Evolutionary conservation across 92 coral and sea anemone species (phyloP).

Genomic region (Phenganax subtilis): DNA sequence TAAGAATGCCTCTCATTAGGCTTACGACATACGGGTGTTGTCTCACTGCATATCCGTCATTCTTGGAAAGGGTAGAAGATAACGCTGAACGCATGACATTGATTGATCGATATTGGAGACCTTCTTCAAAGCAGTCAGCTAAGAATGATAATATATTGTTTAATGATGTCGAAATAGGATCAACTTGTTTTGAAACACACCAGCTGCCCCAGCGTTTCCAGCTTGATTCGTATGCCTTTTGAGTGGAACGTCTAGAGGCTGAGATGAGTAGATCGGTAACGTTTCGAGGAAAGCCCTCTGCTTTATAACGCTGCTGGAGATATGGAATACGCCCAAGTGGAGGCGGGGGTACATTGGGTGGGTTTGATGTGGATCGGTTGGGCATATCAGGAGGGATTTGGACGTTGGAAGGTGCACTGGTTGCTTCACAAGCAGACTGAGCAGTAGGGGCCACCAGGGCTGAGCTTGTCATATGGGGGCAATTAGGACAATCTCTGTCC

Average conservation of each 20-base stretch:
- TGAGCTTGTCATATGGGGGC: slow-evolving; percentile 46
- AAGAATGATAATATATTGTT: slow-evolving; percentile 21
- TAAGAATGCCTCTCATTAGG: slow-evolving; percentile 32
- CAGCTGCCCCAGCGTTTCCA: slow-evolving; percentile 47
- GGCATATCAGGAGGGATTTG: slow-evolving; percentile 16
- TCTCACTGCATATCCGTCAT: slow-evolving; percentile 14
- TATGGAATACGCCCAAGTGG: slow-evolving; percentile 39
- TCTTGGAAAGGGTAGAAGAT: slow-evolving; percentile 23
- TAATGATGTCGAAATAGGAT: slow-evolving; percentile 49
- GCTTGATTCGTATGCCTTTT: slow-evolving; percentile 45
- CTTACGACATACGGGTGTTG: slow-evolving; percentile 20
- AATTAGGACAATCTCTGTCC: slow-evolving; percentile 29
- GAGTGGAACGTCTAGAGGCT: slow-evolving; percentile 56
- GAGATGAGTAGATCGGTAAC: slow-evolving; percentile 40
- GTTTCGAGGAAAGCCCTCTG: slow-evolving; percentile 47
- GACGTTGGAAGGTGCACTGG: slow-evolving; percentile 20
- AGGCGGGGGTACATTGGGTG: slow-evolving; percentile 47
- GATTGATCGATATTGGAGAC: slow-evolving; percentile 33
- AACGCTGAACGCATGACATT: slow-evolving; percentile 38
- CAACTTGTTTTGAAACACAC: slow-evolving; percentile 32
- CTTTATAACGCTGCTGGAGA: slow-evolving; percentile 44
- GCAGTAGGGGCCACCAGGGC: slow-evolving; percentile 49
- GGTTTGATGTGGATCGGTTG: slow-evolving; percentile 23
- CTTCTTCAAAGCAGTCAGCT: slow-evolving; percentile 23
- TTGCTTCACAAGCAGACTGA: slow-evolving; percentile 33